phyloP scores from a whole-genome alignment of 2,113 vertebrate genomes.

The Pardalotus punctatus region DNA sequence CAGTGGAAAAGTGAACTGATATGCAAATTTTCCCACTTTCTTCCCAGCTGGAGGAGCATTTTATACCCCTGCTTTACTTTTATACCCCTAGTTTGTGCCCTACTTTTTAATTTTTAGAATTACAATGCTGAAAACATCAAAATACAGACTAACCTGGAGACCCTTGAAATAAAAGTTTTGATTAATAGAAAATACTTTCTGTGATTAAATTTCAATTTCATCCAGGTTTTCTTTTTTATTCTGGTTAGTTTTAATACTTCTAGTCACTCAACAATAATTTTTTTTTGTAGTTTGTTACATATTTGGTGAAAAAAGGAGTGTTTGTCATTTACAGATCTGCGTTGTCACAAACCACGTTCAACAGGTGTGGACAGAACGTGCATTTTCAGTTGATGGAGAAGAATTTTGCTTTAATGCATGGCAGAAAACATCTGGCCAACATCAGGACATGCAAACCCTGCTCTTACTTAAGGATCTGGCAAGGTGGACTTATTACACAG shows the following conservation, averaged over 20 bases:
- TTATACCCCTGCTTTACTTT: background rate
- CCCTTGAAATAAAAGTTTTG: background rate
- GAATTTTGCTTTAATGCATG: background rate
- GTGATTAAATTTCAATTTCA: background rate
- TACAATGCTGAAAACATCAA: background rate
- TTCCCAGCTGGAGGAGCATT: background rate
- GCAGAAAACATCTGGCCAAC: background rate
- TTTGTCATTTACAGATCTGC: background rate
- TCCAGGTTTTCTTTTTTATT: background rate
- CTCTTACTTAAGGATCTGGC: background rate
- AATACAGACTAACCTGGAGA: background rate
- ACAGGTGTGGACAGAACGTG: background rate
- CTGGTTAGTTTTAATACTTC: background rate
- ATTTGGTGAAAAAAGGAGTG: background rate
- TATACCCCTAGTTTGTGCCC: background rate
- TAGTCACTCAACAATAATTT: rapidly evolving
- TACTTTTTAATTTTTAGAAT: background rate
- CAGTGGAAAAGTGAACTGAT: background rate
- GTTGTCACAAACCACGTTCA: background rate
- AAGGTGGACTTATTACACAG: background rate
- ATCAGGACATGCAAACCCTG: background rate
- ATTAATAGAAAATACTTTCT: background rate
- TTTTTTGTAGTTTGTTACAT: background rate
- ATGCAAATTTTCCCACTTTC: background rate
- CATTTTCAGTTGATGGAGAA: background rate